Base-by-base conservation (phyloP, 2,113 vertebrate species). In the Dipodomys spectabilis region DNA sequence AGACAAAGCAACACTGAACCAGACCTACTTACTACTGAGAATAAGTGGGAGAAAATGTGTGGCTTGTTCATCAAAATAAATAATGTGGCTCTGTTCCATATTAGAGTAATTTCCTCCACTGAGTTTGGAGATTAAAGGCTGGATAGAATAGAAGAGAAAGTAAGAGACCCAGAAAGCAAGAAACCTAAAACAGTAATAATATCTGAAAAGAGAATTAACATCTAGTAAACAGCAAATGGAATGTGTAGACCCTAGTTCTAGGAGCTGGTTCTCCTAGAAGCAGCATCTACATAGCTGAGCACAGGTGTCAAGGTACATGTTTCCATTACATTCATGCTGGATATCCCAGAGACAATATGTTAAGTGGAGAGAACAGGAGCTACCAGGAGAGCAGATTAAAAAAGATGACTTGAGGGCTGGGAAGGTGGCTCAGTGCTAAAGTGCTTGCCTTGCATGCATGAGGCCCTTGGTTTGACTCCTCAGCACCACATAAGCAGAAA, bases 281-380 rank as follows among this genome's bases (percentile, higher is more conserved):
- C 45, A 35, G 1, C 44, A 30, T 2, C 11, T 49, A 9, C 23
- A 28, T 3, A 45, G 35, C 19, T 10, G 20, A 25, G 23, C 62
- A 65, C 0, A 1, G 7, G 6, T 11, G 20, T 45, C 23, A 22
- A 15, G 12, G 12, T 12, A 5, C 28, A 7, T 28, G 19, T 15
- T 7, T 44, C 16, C 32, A 1, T 83, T 53, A 62, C 1, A 0
- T 22, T 80, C 22, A 6, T 2, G 4, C 1, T 30, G 7, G 13
- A 3, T 23, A 2, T 30, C 44, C 3, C 12, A n/a, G n/a, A 83
- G 32, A 27, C 1, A 1, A 22, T 1, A 0, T 18, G 0, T 8
- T 8, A n/a, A 12, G 4, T 35, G 35, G 4, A 28, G 6, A 60
- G 20, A 7, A 30, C 4, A 10, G 6, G 20, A 35, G 30, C 22